Percentiles rank a stretch among this genome's conserved stretches.
These are phyloP conservation scores for Orussus abietinus DNA, from an alignment of 1,140 invertebrate genomes.

Conservation along the genomic window DNA sequence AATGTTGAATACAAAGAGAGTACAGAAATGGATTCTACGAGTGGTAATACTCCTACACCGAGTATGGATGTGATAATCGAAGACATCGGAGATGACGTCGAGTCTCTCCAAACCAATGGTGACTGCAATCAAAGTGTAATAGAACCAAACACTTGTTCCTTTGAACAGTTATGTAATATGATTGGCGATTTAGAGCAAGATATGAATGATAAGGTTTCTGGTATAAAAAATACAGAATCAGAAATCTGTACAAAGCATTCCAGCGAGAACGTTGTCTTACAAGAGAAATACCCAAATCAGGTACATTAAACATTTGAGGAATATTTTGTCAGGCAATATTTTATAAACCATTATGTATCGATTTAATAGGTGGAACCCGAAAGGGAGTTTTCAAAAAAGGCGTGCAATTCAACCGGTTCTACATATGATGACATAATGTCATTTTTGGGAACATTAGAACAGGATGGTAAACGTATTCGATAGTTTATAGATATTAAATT, in stretches of 20 bases:
- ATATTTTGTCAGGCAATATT: slow-evolving; percentile 4
- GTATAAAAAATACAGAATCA: background rate
- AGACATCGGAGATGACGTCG: background rate
- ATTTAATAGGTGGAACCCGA: slow-evolving; percentile 34
- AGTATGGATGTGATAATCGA: background rate
- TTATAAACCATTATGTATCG: slow-evolving; percentile 7
- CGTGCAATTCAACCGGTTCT: slow-evolving; percentile 16
- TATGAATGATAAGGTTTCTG: slow-evolving; percentile 9
- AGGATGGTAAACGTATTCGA: slow-evolving; percentile 19
- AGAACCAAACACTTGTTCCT: slow-evolving; percentile 30
- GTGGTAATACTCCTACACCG: background rate
- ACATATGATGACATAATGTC: slow-evolving; percentile 46
- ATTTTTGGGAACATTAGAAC: slow-evolving; percentile 34
- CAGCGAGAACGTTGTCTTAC: slow-evolving; percentile 1
- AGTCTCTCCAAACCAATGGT: slow-evolving; percentile 16
- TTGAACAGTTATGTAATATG: slow-evolving; percentile 40
- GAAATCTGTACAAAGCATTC: slow-evolving; percentile 8
- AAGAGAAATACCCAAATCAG: slow-evolving; percentile 18
- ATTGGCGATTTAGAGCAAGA: slow-evolving; percentile 37
- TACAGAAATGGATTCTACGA: slow-evolving; percentile 1
- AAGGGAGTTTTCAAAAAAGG: slow-evolving; percentile 26
- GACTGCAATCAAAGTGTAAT: slow-evolving; percentile 42
- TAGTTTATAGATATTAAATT: slow-evolving; percentile 6
- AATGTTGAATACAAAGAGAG: too few relatives aligned
- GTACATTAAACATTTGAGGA: slow-evolving; percentile 2